Evolutionary conservation across 2,797 vertebrate species (phyloP), one percentile per base, ranked within the genome.

Genomic region (Bradypodion ventrale): DNA sequence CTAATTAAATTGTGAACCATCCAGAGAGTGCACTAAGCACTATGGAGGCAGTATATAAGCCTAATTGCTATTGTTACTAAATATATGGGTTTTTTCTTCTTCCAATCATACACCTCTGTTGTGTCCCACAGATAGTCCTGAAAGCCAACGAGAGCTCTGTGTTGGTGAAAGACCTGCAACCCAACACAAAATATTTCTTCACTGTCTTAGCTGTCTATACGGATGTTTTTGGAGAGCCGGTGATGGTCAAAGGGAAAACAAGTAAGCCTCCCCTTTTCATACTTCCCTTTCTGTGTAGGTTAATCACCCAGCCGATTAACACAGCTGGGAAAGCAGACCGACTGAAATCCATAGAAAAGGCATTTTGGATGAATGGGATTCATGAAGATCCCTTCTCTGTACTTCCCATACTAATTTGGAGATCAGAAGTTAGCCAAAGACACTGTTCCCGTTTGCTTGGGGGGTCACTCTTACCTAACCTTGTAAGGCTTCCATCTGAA

Each of bases 151-250:
- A 96, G 52, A 94, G 85, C 79, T 96, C 95, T 0, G 60, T 90
- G 8, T 59, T 96, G 77, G 95, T 98, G 89, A 95, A 93, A 0
- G 95, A 93, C 29, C 94, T 98, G 91, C 96, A 85, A 85, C 96
- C 97, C 2, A 96, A 95, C 90, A 97, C 95, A 0, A 94, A 95
- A 25, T 98, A 98, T 68, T 92, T 94, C 82, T 95, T 98, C 72
- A 96, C 93, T 0, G 84, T 97, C 82, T 95, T 96, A 10, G 97
- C 97, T n/a, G 6, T 96, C 75, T 97, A 98, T 13, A 94, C 95
- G 12, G 95, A 94, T 75, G 82, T 87, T 37, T 92, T 95, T 0
- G 97, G 97, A 72, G 96, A 97, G 46, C 93, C 95, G 0, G 93
- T 90, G 0, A 90, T 95, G 1, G 12, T 95, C 90, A 94, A 68